Base-by-base conservation (phyloP, 2,888 invertebrate genomes). In the Coelogynopora nodosa region DNA sequence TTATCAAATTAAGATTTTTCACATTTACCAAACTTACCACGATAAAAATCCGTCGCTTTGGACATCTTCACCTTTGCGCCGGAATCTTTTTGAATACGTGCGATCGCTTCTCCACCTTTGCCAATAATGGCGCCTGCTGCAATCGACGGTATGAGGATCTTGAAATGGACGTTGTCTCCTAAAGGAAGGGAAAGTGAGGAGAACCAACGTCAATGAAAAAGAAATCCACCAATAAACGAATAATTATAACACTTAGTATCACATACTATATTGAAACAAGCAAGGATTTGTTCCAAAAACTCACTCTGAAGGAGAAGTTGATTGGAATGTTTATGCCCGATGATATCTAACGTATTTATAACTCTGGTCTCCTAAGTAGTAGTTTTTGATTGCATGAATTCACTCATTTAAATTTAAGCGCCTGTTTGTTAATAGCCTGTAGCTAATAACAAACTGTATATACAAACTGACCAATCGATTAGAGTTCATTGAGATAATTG, bases 81-180 rank as follows among this genome's bases (percentile, higher is more conserved):
- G 86, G 97, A 96, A 92, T 98, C 98, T 93, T 97, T 97, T 93
- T 99, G 98, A 91, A 99, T 93, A 92, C 97, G 96, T 90, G 97
- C 97, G 93, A 98, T 98, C 87, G 98, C 97, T 93, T 99, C 98
- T 89, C 98, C 98, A 82, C 98, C 98, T 93, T 98, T 99, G 91
- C 98, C 98, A 93, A 98, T 99, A 92, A 99, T 97, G 92, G 98
- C 98, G 89, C 98, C 98, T 87, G 98, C 97, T 90, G 98, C 98
- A 87, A 93, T 90, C 86, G 91, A 96, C 88, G 97, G 97, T 92
- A 98, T 96, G 93, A 98, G 93, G 91, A 97, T 95, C 94, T 98
- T 98, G 94, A 98, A 96, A 94, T 97, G 96, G 94, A 92, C 90
- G 89, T 90, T 91, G 88, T 91, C 92, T 84, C 89, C 90, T 90